Evolutionary conservation across 1,140 invertebrate genomes (phyloP).

Genomic region (Branchinecta lynchi): DNA sequence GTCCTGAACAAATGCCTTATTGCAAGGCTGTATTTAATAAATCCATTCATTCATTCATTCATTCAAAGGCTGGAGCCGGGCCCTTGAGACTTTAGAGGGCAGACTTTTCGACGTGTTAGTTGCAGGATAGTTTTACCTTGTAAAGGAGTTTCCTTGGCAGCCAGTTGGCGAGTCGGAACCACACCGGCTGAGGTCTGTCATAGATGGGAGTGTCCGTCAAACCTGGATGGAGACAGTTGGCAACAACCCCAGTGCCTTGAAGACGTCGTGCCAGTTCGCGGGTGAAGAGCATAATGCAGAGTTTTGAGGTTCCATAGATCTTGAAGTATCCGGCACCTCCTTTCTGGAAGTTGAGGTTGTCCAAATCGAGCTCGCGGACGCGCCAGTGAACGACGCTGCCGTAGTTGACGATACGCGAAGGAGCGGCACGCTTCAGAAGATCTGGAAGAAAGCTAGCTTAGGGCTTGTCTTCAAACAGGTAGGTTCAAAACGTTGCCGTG

Average conservation of each 20-base stretch:
- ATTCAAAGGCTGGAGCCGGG: too few relatives aligned
- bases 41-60: too few relatives aligned
- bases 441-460: conserved; percentile 37
- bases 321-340: neutral
- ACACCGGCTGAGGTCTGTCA: neutral
- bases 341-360: conserved; percentile 45
- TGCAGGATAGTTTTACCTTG: too few relatives aligned
- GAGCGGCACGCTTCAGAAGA: conserved; percentile 59
- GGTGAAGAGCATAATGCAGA: conserved; percentile 72
- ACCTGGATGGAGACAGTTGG: conserved; percentile 71
- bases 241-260: conserved; percentile 58
- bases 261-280: conserved; percentile 58
- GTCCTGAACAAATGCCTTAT: too few relatives aligned
- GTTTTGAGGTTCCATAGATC: conserved; percentile 43
- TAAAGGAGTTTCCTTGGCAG: conserved; percentile 23
- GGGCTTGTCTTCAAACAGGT: conserved; percentile 22
- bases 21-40: too few relatives aligned
- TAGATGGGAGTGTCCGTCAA: conserved; percentile 68
- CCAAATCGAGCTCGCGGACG: conserved; percentile 48
- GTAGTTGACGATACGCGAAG: conserved; percentile 65
- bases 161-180: neutral
- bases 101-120: too few relatives aligned
- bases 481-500: neutral
- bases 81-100: too few relatives aligned
- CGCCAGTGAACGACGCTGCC: conserved; percentile 64